Conservation (phyloP, 2,888 invertebrate species). For the Oxycera nigricornis region DNA sequence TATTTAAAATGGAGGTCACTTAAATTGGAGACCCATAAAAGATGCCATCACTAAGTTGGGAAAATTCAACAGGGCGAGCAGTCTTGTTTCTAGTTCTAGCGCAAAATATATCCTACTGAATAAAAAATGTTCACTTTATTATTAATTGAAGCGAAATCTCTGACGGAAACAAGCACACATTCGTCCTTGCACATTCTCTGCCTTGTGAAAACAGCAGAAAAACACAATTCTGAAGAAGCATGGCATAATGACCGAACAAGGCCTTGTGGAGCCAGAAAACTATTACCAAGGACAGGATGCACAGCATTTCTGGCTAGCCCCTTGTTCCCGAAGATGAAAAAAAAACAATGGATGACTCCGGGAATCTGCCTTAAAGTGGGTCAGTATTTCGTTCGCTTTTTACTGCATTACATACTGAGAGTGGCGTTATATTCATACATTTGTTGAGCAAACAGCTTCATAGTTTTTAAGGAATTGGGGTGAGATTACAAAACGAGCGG, state of each 20-base stretch:
- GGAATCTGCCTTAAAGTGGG: conserved; percentile 8
- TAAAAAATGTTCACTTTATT: too few relatives aligned
- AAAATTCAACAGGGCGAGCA: too few relatives aligned
- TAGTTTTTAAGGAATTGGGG: conserved; percentile 17
- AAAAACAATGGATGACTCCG: neutral
- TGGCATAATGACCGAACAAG: neutral
- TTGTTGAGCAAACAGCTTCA: conserved; percentile 10
- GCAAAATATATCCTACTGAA: too few relatives aligned
- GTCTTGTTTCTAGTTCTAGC: too few relatives aligned
- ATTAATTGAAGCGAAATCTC: too few relatives aligned
- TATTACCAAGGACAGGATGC: conserved; percentile 2
- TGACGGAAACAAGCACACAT: neutral
- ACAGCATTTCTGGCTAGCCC: neutral
- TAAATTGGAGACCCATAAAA: too few relatives aligned
- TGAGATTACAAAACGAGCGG: neutral
- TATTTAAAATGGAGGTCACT: too few relatives aligned
- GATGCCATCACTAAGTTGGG: too few relatives aligned
- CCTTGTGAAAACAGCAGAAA: neutral
- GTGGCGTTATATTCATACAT: neutral
- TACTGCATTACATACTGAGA: conserved; percentile 4
- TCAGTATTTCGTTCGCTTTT: conserved; percentile 20
- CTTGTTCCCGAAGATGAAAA: neutral
- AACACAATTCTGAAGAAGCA: neutral
- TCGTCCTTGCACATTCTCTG: neutral
- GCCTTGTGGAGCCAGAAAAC: conserved; percentile 3